Percentiles rank a stretch among this genome's conserved stretches.
These are phyloP conservation scores for Antigone vipio DNA, from an alignment of 2,113 vertebrate species.

Conservation along the genomic window DNA sequence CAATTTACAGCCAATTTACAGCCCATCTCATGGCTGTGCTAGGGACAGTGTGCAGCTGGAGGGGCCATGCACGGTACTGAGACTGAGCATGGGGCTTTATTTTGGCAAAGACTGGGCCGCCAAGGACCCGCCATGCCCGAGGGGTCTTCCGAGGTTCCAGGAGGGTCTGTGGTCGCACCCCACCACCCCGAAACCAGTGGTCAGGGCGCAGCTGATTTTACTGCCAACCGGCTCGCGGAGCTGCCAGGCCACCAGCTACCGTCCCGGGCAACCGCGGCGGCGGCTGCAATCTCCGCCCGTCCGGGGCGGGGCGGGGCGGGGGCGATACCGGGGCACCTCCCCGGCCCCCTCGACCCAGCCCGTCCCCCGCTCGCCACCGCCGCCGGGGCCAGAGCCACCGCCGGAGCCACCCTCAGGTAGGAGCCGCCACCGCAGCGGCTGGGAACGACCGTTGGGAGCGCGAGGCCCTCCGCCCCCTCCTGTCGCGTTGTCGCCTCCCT, in stretches of 20 bases:
- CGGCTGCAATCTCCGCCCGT: not conserved
- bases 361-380: not conserved
- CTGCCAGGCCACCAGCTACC: no score
- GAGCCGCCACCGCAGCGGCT: not conserved
- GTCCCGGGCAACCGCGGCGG: not conserved
- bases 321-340: not conserved
- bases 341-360: not conserved
- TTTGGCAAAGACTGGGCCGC: accelerated
- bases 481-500: not conserved
- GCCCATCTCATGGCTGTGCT: no score
- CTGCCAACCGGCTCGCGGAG: accelerated
- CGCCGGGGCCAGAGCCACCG: accelerated
- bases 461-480: no score
- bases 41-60: not conserved
- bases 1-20: accelerated
- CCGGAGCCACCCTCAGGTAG: not conserved
- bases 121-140: not conserved
- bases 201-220: accelerated
- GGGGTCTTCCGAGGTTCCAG: not conserved
- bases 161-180: accelerated
- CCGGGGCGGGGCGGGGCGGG: not conserved
- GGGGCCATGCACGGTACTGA: accelerated
- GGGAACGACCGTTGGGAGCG: not conserved
- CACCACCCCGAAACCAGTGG: accelerated
- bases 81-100: accelerated